Evolutionary conservation across 2,888 invertebrate species (phyloP).

Genomic region (Mechanitis messenoides): DNA sequence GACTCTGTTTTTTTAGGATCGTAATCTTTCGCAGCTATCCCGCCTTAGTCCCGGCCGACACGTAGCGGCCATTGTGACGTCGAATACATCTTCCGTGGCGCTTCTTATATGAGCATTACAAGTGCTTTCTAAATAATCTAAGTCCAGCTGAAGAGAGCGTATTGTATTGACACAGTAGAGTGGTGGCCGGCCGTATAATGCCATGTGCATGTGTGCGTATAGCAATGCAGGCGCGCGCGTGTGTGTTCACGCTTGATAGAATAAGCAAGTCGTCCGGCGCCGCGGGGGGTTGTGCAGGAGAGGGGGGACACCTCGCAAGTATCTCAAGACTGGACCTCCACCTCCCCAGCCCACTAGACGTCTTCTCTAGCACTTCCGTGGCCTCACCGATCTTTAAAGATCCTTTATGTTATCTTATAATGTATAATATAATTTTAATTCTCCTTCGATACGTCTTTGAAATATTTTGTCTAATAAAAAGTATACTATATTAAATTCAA

Average conservation of each 20-base stretch:
- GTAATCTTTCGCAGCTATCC: constrained; percentile 72
- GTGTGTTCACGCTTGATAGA: constrained; percentile 74
- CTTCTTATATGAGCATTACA: constrained; percentile 78
- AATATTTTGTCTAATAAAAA: too few species aligned
- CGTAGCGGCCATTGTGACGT: constrained; percentile 75
- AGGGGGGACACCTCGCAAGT: constrained; percentile 54
- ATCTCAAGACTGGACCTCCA: constrained; percentile 74
- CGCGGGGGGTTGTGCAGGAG: constrained; percentile 45
- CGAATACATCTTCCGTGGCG: constrained; percentile 71
- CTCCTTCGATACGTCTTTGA: too few species aligned
- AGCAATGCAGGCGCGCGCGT: constrained; percentile 50
- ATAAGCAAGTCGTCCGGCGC: constrained; percentile 75
- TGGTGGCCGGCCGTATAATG: constrained; percentile 77
- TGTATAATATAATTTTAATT: constrained; percentile 30
- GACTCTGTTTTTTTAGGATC: constrained; percentile 75
- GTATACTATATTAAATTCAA: too few species aligned
- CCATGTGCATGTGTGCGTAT: constrained; percentile 53
- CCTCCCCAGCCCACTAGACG: constrained; percentile 70
- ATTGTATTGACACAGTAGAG: constrained; percentile 78
- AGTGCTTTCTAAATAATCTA: constrained; percentile 79
- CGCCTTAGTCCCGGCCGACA: constrained; percentile 65
- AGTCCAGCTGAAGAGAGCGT: constrained; percentile 77
- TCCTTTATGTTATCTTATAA: constrained; percentile 63
- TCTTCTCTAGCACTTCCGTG: constrained; percentile 71
- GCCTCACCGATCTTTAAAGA: constrained; percentile 70